These are phyloP conservation scores for Zaprionus taronus DNA, from an alignment of 1,140 invertebrate species.

Conservation along the genomic window DNA sequence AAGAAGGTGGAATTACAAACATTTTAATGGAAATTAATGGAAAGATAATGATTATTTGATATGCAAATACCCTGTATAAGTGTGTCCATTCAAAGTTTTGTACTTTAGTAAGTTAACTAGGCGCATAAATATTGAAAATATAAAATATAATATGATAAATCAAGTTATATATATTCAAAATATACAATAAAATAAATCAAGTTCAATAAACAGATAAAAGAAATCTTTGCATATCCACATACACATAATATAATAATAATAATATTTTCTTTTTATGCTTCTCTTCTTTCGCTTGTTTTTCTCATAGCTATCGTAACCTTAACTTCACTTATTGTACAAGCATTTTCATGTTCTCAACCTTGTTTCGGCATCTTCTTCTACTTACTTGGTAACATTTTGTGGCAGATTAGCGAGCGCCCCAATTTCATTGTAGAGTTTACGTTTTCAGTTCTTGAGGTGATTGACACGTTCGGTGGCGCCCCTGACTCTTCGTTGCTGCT, in stretches of 20 bases:
- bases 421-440: conserved; percentile 23
- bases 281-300: background rate
- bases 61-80: background rate
- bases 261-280: background rate
- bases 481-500: conserved; percentile 53
- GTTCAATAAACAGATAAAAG: too few species aligned
- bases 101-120: too few species aligned
- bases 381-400: conserved; percentile 8
- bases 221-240: too few species aligned
- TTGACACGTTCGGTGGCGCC: conserved; percentile 76
- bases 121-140: too few species aligned
- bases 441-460: conserved; percentile 63
- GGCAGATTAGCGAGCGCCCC: conserved; percentile 32
- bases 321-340: background rate
- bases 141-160: too few species aligned
- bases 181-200: too few species aligned
- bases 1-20: background rate
- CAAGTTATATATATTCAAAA: too few species aligned
- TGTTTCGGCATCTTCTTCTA: background rate
- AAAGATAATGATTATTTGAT: background rate
- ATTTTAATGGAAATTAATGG: background rate
- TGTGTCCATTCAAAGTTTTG: too few species aligned
- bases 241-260: background rate
- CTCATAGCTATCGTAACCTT: background rate
- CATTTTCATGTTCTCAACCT: conserved; percentile 3